Percentiles rank a stretch among this genome's conserved stretches.
phyloP scores from a whole-genome alignment of 2,113 vertebrate species.

The Pedetes capensis region DNA sequence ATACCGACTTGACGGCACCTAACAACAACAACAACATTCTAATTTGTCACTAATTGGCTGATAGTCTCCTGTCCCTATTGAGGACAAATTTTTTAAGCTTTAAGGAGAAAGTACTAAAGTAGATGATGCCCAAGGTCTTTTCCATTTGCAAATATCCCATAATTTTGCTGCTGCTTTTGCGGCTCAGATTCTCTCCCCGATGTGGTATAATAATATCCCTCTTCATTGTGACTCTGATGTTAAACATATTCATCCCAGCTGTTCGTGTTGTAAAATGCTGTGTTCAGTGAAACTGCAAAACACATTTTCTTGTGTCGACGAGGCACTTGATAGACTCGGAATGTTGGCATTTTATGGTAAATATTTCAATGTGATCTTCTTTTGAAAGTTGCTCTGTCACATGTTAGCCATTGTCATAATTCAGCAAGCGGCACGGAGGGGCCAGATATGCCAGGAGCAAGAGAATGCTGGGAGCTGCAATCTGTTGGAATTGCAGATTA shows the following conservation, averaged over 20 bases:
- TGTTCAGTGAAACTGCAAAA: background rate
- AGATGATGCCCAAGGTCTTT: background rate
- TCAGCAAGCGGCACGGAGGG: background rate
- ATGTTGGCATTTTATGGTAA: background rate
- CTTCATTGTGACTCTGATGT: background rate
- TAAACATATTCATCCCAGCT: background rate
- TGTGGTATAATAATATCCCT: background rate
- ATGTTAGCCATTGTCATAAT: slow-evolving; percentile 16
- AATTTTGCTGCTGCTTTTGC: background rate
- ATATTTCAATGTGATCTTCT: slow-evolving; percentile 38
- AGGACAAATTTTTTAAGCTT: background rate
- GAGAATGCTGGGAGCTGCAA: background rate
- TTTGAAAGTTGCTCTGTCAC: background rate
- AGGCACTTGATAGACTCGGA: background rate
- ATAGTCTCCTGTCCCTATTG: background rate
- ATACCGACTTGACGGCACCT: too few species aligned
- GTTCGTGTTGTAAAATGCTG: background rate
- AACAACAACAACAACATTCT: too few species aligned
- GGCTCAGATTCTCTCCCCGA: background rate
- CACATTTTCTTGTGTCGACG: background rate
- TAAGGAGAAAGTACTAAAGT: background rate
- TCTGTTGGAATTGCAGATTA: slow-evolving; percentile 18
- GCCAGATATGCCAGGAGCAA: background rate
- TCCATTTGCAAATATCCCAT: background rate
- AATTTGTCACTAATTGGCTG: background rate